These are phyloP conservation scores for Numenius phaeopus DNA, from an alignment of 2,797 vertebrate species.

Conservation along the genomic window DNA sequence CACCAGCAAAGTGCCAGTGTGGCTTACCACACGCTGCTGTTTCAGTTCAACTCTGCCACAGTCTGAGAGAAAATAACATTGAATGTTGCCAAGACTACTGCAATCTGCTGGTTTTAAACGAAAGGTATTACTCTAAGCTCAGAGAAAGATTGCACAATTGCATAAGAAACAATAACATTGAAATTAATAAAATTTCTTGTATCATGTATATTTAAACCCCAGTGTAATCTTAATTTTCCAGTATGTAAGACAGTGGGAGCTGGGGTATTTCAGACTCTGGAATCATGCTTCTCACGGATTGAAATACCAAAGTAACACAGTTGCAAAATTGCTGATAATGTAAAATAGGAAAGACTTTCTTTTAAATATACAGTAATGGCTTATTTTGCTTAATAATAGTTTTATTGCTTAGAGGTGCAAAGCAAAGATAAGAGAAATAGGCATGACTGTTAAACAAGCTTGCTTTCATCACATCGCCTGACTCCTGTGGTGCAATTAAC, in stretches of 20 bases:
- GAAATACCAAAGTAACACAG: neutral
- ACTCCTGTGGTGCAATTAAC: constrained; percentile 15
- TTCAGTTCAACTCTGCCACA: neutral
- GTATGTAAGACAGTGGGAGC: neutral
- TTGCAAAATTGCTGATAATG: neutral
- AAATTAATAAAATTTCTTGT: neutral
- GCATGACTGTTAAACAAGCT: neutral
- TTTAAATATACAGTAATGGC: neutral
- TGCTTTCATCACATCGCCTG: neutral
- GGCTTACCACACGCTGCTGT: neutral
- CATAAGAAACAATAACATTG: neutral
- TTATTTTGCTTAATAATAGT: neutral
- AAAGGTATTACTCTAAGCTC: neutral
- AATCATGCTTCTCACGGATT: neutral
- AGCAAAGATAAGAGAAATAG: neutral
- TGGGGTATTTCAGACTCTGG: neutral
- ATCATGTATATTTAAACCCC: neutral
- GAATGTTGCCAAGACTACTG: constrained; percentile 5
- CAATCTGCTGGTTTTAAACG: neutral
- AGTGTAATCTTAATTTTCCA: neutral
- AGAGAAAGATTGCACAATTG: neutral
- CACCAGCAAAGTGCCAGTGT: neutral
- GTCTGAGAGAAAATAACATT: neutral
- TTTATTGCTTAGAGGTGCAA: neutral
- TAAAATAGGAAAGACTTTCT: neutral